A percentile compares a stretch with the other conserved stretches of the same genome.
phyloP scores from a whole-genome alignment of 2,797 vertebrate genomes.

The Pseudocheirus occidentalis region DNA sequence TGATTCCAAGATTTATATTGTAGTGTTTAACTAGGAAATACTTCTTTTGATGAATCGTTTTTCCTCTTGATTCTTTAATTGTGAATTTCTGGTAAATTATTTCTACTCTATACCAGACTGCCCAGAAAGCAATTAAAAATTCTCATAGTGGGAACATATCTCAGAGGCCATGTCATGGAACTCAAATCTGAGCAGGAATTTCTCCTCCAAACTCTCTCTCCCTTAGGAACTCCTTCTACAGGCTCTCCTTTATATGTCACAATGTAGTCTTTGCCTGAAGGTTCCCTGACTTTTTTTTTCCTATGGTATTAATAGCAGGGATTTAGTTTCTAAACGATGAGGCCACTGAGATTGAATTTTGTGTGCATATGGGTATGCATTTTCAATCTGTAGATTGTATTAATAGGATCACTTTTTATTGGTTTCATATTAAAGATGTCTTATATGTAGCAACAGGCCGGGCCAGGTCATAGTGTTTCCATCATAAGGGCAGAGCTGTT shows the following conservation, averaged over 20 bases:
- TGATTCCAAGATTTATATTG: background rate
- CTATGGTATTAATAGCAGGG: background rate
- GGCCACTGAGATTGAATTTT: background rate
- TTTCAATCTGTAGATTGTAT: background rate
- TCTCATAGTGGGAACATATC: background rate
- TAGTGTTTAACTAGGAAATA: background rate
- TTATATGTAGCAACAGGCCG: background rate
- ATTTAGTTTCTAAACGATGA: background rate
- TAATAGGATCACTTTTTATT: background rate
- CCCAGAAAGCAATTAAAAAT: background rate
- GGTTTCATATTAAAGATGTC: background rate
- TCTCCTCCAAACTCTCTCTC: background rate
- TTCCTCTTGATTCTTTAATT: background rate
- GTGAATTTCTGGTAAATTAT: background rate
- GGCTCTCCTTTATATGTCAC: background rate
- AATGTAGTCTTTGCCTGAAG: background rate
- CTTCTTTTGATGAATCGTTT: background rate
- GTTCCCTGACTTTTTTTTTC: background rate
- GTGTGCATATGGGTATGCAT: background rate
- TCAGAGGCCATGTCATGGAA: background rate
- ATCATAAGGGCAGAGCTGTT: background rate
- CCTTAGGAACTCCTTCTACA: background rate
- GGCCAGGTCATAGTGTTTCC: background rate
- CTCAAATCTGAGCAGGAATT: background rate
- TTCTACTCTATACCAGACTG: background rate